phyloP scores from a whole-genome alignment of 2,888 invertebrate species.

The Caenorhabditis sp. region DNA sequence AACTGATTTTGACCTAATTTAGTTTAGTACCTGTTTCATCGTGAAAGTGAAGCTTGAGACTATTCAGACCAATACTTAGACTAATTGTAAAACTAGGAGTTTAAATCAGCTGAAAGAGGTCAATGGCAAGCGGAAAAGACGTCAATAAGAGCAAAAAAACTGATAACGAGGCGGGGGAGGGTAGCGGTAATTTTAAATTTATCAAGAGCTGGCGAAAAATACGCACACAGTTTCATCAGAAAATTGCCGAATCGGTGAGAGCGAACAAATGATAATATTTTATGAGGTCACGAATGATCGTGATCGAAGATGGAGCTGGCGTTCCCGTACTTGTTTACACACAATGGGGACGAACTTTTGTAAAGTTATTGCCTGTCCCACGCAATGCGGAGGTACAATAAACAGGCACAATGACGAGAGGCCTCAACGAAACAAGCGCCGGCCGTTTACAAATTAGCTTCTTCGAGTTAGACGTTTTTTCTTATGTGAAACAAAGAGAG shows the following conservation, averaged over 20 bases:
- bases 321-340: no score
- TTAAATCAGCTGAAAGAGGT: conserved; percentile 30
- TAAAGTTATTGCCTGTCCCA: no score
- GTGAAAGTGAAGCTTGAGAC: background rate
- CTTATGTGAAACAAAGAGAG: no score
- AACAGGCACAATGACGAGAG: no score
- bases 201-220: conserved; percentile 31
- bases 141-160: conserved; percentile 11
- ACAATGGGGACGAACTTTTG: no score
- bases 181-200: background rate
- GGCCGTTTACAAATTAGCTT: no score
- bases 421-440: no score
- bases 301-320: no score
- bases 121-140: conserved; percentile 28
- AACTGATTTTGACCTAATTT: background rate
- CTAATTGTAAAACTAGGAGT: background rate
- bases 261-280: conserved; percentile 9
- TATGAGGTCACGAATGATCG: no score
- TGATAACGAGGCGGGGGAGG: background rate
- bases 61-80: background rate
- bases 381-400: no score
- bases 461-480: no score
- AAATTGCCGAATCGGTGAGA: conserved; percentile 10
- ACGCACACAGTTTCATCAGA: conserved; percentile 45
- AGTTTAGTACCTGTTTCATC: conserved; percentile 53